Conservation (phyloP, 2,113 vertebrate genomes). For the Neolamprologus modestus region DNA sequence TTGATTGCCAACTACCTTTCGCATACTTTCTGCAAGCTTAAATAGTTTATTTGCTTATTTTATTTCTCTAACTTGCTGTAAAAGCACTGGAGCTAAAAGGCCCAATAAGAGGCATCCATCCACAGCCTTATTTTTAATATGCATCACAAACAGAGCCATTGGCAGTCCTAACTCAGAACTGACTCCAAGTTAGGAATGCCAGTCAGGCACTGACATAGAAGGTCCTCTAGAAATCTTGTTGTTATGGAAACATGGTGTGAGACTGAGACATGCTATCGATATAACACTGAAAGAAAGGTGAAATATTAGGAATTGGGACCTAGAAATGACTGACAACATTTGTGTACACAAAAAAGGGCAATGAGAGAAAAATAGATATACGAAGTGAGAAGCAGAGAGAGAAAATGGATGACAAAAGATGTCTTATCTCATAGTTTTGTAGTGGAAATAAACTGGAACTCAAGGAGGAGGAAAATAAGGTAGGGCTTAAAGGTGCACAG, state of each 20-base stretch:
- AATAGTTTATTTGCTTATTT: neutral
- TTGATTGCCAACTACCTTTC: neutral
- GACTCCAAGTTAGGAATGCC: neutral
- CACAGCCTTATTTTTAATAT: neutral
- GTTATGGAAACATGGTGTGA: neutral
- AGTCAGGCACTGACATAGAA: neutral
- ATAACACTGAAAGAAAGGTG: neutral
- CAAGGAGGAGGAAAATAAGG: slow-evolving; percentile 37
- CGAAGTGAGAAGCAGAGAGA: neutral
- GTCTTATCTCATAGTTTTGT: neutral
- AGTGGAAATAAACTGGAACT: slow-evolving; percentile 14
- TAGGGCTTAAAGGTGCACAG: neutral
- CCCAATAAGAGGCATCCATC: neutral
- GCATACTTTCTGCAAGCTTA: neutral
- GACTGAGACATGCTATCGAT: neutral
- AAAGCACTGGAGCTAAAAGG: neutral
- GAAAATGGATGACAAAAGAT: neutral
- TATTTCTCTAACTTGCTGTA: neutral
- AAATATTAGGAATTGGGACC: neutral
- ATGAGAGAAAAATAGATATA: neutral
- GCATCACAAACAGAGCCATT: neutral
- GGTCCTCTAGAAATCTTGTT: neutral
- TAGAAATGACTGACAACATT: neutral
- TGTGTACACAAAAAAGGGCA: neutral
- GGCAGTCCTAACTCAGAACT: neutral